Base-by-base conservation (phyloP, 1,140 invertebrate species). In the Caerostris darwini region DNA sequence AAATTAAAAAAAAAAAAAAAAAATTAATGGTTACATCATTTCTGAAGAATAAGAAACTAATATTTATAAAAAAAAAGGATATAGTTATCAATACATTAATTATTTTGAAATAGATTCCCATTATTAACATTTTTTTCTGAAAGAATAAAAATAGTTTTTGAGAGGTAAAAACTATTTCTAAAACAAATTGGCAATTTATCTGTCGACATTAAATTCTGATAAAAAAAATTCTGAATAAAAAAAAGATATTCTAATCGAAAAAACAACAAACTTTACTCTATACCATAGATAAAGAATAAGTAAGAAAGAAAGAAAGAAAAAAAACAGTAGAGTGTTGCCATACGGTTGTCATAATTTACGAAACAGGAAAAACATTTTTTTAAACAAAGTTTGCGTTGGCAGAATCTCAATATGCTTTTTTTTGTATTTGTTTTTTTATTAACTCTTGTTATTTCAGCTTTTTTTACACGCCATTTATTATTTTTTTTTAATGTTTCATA, bases 111-210 rank as follows among this genome's bases (percentile, higher is more conserved):
- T n/a, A n/a, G n/a, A n/a, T n/a, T n/a, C n/a, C n/a, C n/a, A n/a
- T n/a, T n/a, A n/a, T n/a, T n/a, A n/a, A n/a, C n/a, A n/a, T n/a
- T n/a, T n/a, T n/a, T n/a, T n/a, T n/a, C n/a, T n/a, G n/a, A 53
- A 50, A 10, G 50, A 77, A 77, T 50, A 34, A 77, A 34, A 71
- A 12, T 0, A 4, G 14, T 8, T 77, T 12, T 10, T 5, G 5
- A 50, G 69, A 77, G 19, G 50, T 50, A 8, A 50, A 77, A 53
- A 34, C 69, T 4, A 77, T 53, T 77, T 77, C 34, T 34, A 77
- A 50, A 77, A 77, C 8, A 34, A 77, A 14, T 77, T 77, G 34
- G 69, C 69, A 77, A 50, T 77, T 77, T 50, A 77, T 77, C 69
- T 77, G 69, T 77, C 69, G 50, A 53, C 69, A 5, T n/a, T n/a